Percentiles rank a stretch among this genome's conserved stretches.
Evolutionary conservation across 2,113 vertebrate genomes (phyloP).

Genomic region (Porphyrio hochstetteri): DNA sequence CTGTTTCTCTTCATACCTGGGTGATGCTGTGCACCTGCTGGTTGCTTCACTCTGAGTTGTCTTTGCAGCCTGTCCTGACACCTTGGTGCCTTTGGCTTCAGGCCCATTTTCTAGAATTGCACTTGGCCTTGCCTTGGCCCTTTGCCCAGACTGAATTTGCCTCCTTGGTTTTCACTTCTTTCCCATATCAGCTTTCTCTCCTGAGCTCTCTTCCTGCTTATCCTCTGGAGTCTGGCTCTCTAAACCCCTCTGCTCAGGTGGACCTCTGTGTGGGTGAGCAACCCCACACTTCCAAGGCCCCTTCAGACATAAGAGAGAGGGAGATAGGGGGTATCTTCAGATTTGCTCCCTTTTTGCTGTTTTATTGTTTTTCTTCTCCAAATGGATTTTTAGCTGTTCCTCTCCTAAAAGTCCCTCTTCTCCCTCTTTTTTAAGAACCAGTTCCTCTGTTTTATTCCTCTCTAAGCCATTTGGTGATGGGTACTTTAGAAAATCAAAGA

Average conservation of each 20-base stretch:
- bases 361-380: background rate
- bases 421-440: background rate
- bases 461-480: background rate
- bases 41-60: background rate
- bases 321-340: background rate
- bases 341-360: background rate
- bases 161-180: conserved; percentile 63
- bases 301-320: background rate
- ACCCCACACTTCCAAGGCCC: background rate
- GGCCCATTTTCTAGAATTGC: conserved; percentile 58
- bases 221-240: background rate
- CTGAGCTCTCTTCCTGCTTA: background rate
- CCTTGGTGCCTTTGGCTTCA: conserved; percentile 29
- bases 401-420: background rate
- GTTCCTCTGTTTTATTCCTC: background rate
- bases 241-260: background rate
- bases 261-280: background rate
- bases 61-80: conserved; percentile 8
- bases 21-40: conserved; percentile 10
- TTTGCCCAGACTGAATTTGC: conserved; percentile 46
- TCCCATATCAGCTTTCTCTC: conserved; percentile 32
- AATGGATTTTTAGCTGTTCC: background rate
- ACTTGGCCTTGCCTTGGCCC: conserved; percentile 53
- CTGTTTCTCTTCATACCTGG: background rate
- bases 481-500: background rate